A percentile compares a stretch with the other conserved stretches of the same genome.
Conservation (phyloP, 2,797 vertebrate species). For the Aeoliscus strigatus region DNA sequence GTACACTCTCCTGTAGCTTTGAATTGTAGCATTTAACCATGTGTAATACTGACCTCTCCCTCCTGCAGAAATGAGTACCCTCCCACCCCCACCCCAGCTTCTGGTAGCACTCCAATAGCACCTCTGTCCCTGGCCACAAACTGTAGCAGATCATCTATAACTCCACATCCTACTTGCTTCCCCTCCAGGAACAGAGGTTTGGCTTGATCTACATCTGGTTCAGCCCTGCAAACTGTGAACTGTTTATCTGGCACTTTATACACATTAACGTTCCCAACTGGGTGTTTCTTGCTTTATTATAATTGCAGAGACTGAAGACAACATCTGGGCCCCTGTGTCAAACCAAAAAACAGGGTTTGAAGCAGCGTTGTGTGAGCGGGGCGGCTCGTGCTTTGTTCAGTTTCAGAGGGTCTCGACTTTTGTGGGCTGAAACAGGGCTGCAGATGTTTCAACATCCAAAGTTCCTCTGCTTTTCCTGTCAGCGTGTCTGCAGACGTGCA, state of each 20-base stretch:
- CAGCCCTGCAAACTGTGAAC: slow-evolving; percentile 35
- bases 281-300: slow-evolving; percentile 34
- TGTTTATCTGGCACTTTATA: slow-evolving; percentile 42
- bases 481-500: slow-evolving; percentile 36
- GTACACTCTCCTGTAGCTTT: slow-evolving; percentile 47
- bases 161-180: slow-evolving; percentile 2
- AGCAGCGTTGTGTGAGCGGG: slow-evolving; percentile 11
- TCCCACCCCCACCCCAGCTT: slow-evolving; percentile 5
- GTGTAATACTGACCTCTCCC: slow-evolving; percentile 66
- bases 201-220: slow-evolving; percentile 13
- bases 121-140: slow-evolving; percentile 22
- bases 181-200: slow-evolving; percentile 20
- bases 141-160: background rate
- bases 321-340: background rate
- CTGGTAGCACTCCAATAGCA: background rate
- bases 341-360: background rate
- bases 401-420: slow-evolving; percentile 23
- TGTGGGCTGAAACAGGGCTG: slow-evolving; percentile 32
- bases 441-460: slow-evolving; percentile 14
- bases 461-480: slow-evolving; percentile 30
- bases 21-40: slow-evolving; percentile 42
- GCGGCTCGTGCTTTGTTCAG: slow-evolving; percentile 17
- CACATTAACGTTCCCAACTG: slow-evolving; percentile 35
- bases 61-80: slow-evolving; percentile 29
- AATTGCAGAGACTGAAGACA: slow-evolving; percentile 10